Percentiles rank a stretch among this genome's conserved stretches.
Conservation (phyloP, 1,140 invertebrate species). For the Ostrea denselamellosa region DNA sequence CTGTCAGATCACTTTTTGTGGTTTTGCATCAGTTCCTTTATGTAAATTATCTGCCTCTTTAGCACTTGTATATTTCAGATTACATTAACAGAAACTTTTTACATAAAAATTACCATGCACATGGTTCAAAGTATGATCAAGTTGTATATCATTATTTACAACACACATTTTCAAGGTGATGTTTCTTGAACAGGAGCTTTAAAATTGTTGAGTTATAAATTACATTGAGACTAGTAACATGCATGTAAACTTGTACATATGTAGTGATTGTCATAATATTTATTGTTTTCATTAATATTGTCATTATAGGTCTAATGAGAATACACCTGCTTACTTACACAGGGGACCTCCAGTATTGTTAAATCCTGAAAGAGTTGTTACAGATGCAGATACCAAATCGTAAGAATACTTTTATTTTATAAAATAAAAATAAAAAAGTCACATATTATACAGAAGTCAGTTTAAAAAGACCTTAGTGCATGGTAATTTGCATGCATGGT, state of each 20-base stretch:
- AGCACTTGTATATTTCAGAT: not conserved
- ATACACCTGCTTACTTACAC: conserved; percentile 85
- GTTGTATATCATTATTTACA: too few species aligned
- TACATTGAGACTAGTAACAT: not conserved
- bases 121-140: too few species aligned
- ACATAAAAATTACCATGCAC: too few species aligned
- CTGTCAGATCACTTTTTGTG: conserved; percentile 23
- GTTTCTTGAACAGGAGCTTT: too few species aligned
- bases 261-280: not conserved
- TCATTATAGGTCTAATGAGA: conserved; percentile 71
- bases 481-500: too few species aligned
- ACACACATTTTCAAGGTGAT: too few species aligned
- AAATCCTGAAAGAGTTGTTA: conserved; percentile 91
- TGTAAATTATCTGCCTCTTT: not conserved
- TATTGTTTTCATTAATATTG: not conserved
- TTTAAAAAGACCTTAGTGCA: too few species aligned
- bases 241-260: not conserved
- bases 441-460: too few species aligned
- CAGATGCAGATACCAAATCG: conserved; percentile 85
- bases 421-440: not conserved
- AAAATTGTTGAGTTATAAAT: too few species aligned
- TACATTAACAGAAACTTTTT: too few species aligned
- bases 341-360: conserved; percentile 90
- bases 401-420: conserved; percentile 23
- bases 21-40: not conserved